Evolutionary conservation across 2,797 vertebrate genomes (phyloP), one percentile per base, ranked within the genome.

Genomic region (Rhynchotus rufescens): DNA sequence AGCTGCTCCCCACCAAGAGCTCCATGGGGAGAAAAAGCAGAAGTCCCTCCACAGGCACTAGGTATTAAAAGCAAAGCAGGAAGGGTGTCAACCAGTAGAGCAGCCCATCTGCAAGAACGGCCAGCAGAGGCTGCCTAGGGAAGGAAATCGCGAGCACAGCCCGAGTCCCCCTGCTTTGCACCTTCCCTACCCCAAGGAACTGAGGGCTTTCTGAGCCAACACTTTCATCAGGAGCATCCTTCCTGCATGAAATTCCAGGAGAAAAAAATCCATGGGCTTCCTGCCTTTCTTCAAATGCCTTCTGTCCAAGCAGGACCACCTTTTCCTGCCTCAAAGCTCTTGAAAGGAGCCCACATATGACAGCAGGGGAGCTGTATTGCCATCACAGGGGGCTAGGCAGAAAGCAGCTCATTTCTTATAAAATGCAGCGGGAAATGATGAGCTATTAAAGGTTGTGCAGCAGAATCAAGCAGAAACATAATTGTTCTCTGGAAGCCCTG

Each of bases 41-140:
- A 61, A 49, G 8, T 3, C 17, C 20, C 12, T 42, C 21, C 44
- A n/a, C 34, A 60, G 44, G 16, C 72, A 57, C 45, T 36, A 10
- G 36, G 12, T 44, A 38, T 57, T 23, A 26, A 76, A 23, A 80
- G 74, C 60, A 74, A 16, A 76, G 4, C 23, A 69, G 57, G 57
- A 66, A 68, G 54, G 49, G 49, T 2, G 20, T 71, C 62, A 47
- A 38, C 44, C 61, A 80, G 61, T 42, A 5, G 30, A 72, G 42
- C 84, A 90, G 94, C 89, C 69, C 38, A 0, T 68, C 91, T 95
- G 91, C 89, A 75, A n/a, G 51, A 91, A 59, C 5, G 87, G 87
- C 95, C 94, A 95, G 91, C 91, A 95, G 94, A 95, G 94, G 95
- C 94, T 95, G 94, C 95, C 93, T 96, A 38, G 87, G 73, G 89